phyloP scores from a whole-genome alignment of 2,797 vertebrate genomes.

The Lophotriccus pileatus region DNA sequence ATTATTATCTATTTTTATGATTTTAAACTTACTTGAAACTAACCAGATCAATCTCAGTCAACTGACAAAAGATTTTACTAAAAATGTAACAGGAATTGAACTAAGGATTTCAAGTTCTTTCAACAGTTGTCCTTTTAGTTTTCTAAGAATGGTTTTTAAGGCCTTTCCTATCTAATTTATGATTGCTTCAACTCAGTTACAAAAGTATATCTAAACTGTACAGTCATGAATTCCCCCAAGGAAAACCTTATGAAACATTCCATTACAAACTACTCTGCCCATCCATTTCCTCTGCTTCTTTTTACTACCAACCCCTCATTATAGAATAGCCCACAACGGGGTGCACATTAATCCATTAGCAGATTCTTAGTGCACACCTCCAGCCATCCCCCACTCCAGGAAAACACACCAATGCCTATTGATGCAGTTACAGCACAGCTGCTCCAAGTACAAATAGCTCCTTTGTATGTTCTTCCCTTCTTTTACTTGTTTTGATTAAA shows the following conservation, averaged over 20 bases:
- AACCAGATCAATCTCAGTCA: neutral
- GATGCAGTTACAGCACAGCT: slow-evolving; percentile 11
- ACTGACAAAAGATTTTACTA: neutral
- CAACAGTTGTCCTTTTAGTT: neutral
- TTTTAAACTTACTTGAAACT: neutral
- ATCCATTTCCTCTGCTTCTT: slow-evolving; percentile 37
- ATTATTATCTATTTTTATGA: slow-evolving; percentile 16
- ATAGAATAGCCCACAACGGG: neutral
- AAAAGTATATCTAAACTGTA: neutral
- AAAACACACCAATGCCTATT: slow-evolving; percentile 1
- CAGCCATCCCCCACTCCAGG: neutral
- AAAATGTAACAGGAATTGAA: neutral
- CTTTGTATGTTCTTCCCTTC: slow-evolving; percentile 1
- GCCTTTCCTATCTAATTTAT: neutral
- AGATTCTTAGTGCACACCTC: slow-evolving; percentile 18
- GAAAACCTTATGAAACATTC: slow-evolving; percentile 7
- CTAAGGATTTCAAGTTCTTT: neutral
- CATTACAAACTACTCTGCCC: slow-evolving; percentile 17
- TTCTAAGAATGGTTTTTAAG: neutral
- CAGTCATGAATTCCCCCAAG: neutral
- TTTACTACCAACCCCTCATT: slow-evolving; percentile 29
- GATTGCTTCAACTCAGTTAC: neutral
- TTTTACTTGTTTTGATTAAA: neutral
- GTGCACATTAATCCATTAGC: slow-evolving; percentile 20
- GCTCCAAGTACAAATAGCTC: slow-evolving; percentile 14